These are phyloP conservation scores for Trichechus manatus DNA, from an alignment of 2,113 vertebrate genomes.

Conservation along the genomic window DNA sequence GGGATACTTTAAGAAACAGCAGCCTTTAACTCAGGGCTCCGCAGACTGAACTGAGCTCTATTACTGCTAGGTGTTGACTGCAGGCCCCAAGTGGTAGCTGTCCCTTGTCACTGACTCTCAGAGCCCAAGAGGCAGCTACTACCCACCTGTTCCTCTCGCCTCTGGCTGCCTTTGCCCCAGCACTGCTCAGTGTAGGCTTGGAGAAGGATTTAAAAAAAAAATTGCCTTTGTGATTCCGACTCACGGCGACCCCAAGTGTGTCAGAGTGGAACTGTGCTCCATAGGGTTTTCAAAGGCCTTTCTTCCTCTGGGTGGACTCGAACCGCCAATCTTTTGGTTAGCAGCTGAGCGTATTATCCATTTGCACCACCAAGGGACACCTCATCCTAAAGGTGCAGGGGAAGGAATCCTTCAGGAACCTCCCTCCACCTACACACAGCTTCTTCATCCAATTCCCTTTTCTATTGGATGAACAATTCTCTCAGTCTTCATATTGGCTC, in stretches of 20 bases:
- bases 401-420: not conserved
- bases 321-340: not conserved
- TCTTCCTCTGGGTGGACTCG: not conserved
- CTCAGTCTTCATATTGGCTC: not conserved
- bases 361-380: not conserved
- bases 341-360: not conserved
- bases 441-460: not conserved
- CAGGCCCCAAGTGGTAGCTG: not conserved
- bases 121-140: not conserved
- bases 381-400: too few species aligned
- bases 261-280: not conserved
- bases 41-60: not conserved
- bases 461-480: not conserved
- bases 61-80: not conserved
- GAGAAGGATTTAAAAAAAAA: not conserved
- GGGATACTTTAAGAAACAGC: not conserved
- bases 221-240: not conserved
- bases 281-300: not conserved
- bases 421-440: not conserved
- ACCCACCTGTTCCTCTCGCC: fast-evolving
- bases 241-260: not conserved
- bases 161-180: not conserved
- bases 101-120: not conserved
- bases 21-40: not conserved
- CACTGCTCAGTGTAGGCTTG: not conserved